A percentile compares a stretch with the other conserved stretches of the same genome.
These are phyloP conservation scores for Noctua janthina DNA, from an alignment of 2,888 invertebrate species.

Conservation along the genomic window DNA sequence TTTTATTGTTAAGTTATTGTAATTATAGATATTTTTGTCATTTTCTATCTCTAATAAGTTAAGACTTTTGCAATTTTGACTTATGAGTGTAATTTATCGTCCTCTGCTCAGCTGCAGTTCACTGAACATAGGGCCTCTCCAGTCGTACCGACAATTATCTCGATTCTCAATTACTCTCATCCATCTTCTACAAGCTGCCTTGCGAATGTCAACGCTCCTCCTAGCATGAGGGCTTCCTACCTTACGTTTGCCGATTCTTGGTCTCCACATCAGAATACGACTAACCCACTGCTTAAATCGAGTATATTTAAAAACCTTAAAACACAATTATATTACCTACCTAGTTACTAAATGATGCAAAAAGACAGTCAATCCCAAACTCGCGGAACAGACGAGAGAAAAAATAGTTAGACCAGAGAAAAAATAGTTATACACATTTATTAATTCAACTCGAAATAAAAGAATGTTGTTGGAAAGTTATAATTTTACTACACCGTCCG, in stretches of 20 bases:
- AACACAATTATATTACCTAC: neutral
- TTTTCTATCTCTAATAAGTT: neutral
- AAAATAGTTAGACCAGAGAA: neutral
- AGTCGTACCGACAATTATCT: neutral
- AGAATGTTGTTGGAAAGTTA: constrained; percentile 37
- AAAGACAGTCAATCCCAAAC: neutral
- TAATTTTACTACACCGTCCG: constrained; percentile 34
- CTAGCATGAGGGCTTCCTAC: neutral
- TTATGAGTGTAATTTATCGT: neutral
- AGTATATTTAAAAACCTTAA: neutral
- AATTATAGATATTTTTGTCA: constrained; percentile 15
- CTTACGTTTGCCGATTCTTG: neutral
- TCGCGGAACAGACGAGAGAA: neutral
- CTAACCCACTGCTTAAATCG: neutral
- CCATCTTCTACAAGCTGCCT: neutral
- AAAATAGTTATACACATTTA: constrained; percentile 1
- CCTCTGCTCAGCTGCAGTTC: neutral
- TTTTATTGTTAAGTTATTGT: constrained; percentile 47
- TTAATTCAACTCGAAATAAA: constrained; percentile 27
- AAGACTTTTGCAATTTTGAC: neutral
- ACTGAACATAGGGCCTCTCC: neutral
- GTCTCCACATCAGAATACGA: neutral
- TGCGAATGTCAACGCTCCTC: neutral
- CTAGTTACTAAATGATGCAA: neutral
- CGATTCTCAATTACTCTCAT: neutral